Percentiles rank a stretch among this genome's conserved stretches.
These are phyloP conservation scores for Drosophila tristis DNA, from an alignment of 1,140 invertebrate genomes.

Conservation along the genomic window DNA sequence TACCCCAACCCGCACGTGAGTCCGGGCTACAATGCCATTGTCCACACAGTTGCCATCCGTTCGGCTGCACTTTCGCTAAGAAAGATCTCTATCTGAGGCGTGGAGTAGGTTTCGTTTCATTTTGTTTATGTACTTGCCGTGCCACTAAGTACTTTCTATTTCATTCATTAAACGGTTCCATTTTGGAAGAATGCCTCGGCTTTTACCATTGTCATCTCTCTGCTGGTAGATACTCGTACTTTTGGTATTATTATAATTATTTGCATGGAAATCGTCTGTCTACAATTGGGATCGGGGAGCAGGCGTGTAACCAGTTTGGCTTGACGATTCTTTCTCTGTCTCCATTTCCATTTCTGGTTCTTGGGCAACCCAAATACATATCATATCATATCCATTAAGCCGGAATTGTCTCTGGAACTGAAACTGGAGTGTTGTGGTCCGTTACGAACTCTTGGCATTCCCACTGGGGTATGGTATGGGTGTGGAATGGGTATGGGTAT, in stretches of 20 bases:
- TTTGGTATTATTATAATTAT: slow-evolving; percentile 22
- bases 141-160: slow-evolving; percentile 70
- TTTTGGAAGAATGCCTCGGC: slow-evolving; percentile 52
- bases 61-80: slow-evolving; percentile 66
- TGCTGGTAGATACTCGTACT: slow-evolving; percentile 8
- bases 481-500: neutral
- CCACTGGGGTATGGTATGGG: too few relatives aligned
- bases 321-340: slow-evolving; percentile 3
- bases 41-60: slow-evolving; percentile 26
- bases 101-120: slow-evolving; percentile 52
- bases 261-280: slow-evolving; percentile 36
- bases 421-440: slow-evolving; percentile 10
- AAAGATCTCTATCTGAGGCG: slow-evolving; percentile 51
- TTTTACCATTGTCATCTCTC: slow-evolving; percentile 39
- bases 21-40: slow-evolving; percentile 16
- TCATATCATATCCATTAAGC: slow-evolving; percentile 31
- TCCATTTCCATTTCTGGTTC: slow-evolving; percentile 43
- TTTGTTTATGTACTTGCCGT: slow-evolving; percentile 2
- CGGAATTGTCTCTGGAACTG: slow-evolving; percentile 24
- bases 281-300: too few relatives aligned
- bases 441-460: slow-evolving; percentile 17
- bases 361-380: slow-evolving; percentile 67
- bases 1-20: slow-evolving; percentile 45
- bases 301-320: slow-evolving; percentile 45
- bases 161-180: slow-evolving; percentile 68